Base-by-base conservation (phyloP, 1,140 invertebrate species). In the Bombus impatiens region DNA sequence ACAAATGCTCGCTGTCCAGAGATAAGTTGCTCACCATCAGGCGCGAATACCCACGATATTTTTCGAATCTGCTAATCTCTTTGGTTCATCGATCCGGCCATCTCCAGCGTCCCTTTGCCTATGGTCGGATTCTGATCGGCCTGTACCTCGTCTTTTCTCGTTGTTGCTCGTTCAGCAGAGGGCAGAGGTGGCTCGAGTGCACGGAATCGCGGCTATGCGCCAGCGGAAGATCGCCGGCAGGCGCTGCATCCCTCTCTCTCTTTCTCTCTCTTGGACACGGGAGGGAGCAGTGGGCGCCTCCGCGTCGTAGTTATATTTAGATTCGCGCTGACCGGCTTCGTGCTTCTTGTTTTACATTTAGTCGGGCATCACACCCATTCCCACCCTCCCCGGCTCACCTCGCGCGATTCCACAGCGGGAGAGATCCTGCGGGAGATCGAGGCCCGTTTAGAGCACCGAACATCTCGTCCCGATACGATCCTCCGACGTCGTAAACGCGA, bases 271-370 rank as follows among this genome's bases (percentile, higher is more conserved):
- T 62, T 15, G n/a, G 9, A 35, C 35, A 10, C 53, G 65, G 87
- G 78, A 84, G 85, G 37, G 75, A 86, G 67, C 78, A 81, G 86
- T 88, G 86, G 90, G 89, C 91, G 91, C 91, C 89, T 91, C 86
- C 88, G 83, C 89, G 82, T 86, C 85, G 88, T 88, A 89, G 92
- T 93, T 93, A 93, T 93, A 93, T 93, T 93, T 93, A 93, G 92
- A 93, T 93, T 93, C 88, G 89, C 87, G 84, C 81, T 88, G 88
- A 86, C 84, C 90, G 82, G 72, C 87, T 88, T 89, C 89, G 87
- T 91, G 89, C 89, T 93, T 91, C 92, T 93, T 92, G 89, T 93
- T 93, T 93, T 93, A 93, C 91, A 93, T 92, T 87, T 79, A 88
- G 74, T 71, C 75, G 79, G 77, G 80, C 88, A 78, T 87, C 70